These are phyloP conservation scores for Corydoras sp. DNA, from an alignment of 2,113 vertebrate species.

Conservation along the genomic window DNA sequence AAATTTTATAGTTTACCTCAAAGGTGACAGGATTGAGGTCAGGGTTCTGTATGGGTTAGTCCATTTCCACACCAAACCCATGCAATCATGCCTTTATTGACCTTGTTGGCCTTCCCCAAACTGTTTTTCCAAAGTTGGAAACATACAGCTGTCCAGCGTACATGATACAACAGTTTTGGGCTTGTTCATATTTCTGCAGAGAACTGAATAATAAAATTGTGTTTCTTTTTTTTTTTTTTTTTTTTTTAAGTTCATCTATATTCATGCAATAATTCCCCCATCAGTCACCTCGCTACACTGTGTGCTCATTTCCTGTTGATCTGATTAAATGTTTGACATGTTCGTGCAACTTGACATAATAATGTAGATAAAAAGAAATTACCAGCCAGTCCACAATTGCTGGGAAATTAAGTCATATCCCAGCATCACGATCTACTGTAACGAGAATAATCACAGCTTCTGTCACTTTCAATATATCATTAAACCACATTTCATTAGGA, in stretches of 20 bases:
- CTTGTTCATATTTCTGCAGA: too few relatives aligned
- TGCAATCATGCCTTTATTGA: too few relatives aligned
- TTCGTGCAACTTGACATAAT: constrained; percentile 69
- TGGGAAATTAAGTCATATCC: constrained; percentile 93
- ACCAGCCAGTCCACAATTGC: constrained; percentile 88
- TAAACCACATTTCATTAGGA: constrained; percentile 78
- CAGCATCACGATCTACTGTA: constrained; percentile 83
- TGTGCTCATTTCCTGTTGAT: constrained; percentile 78
- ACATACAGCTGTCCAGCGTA: too few relatives aligned
- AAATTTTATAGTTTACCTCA: too few relatives aligned
- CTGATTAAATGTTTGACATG: constrained; percentile 74
- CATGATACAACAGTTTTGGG: too few relatives aligned
- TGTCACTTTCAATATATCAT: constrained; percentile 91
- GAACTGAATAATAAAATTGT: too few relatives aligned
- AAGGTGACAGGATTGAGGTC: too few relatives aligned
- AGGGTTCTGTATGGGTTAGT: too few relatives aligned
- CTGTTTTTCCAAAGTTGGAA: too few relatives aligned
- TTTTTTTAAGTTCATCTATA: constrained; percentile 56
- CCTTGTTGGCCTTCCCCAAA: too few relatives aligned
- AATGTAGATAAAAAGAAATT: constrained; percentile 76
- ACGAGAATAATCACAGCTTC: constrained; percentile 92
- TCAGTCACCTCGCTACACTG: constrained; percentile 51
- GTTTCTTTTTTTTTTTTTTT: neutral
- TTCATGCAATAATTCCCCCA: constrained; percentile 63
- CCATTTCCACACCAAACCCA: too few relatives aligned